A percentile compares a stretch with the other conserved stretches of the same genome.
Evolutionary conservation across 2,888 invertebrate genomes (phyloP).

Genomic region (Tachina fera): DNA sequence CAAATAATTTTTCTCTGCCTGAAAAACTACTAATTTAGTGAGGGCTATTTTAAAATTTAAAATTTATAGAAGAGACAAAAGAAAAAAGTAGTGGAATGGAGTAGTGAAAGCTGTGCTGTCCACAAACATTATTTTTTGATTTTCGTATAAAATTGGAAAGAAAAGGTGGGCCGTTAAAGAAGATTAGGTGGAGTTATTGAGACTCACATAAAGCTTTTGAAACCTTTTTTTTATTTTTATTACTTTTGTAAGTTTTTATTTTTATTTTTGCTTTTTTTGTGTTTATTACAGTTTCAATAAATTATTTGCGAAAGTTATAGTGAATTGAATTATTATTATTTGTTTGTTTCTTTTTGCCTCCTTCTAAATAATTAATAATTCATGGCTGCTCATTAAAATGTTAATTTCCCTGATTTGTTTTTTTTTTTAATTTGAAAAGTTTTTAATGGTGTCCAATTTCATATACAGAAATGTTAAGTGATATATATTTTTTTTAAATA

Average conservation of each 20-base stretch:
- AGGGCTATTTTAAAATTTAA: too few relatives aligned
- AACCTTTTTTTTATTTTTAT: too few relatives aligned
- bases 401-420: conserved; percentile 32
- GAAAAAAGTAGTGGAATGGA: too few relatives aligned
- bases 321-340: conserved; percentile 10
- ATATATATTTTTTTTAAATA: not conserved
- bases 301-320: conserved; percentile 32
- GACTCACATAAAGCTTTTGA: too few relatives aligned
- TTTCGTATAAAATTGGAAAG: too few relatives aligned
- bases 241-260: not conserved
- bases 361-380: conserved; percentile 53
- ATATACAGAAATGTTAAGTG: conserved; percentile 9
- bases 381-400: conserved; percentile 61
- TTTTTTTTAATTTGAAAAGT: not conserved
- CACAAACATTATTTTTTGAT: too few relatives aligned
- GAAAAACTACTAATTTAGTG: too few relatives aligned
- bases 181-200: too few relatives aligned
- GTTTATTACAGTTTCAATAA: not conserved
- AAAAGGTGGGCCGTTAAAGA: too few relatives aligned
- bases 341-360: not conserved
- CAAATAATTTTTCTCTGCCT: too few relatives aligned
- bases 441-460: not conserved
- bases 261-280: not conserved
- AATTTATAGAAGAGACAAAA: too few relatives aligned
- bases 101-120: too few relatives aligned